A percentile compares a stretch with the other conserved stretches of the same genome.
These are phyloP conservation scores for Cyrtorhinus lividipennis DNA, from an alignment of 1,140 invertebrate genomes.

Conservation along the genomic window DNA sequence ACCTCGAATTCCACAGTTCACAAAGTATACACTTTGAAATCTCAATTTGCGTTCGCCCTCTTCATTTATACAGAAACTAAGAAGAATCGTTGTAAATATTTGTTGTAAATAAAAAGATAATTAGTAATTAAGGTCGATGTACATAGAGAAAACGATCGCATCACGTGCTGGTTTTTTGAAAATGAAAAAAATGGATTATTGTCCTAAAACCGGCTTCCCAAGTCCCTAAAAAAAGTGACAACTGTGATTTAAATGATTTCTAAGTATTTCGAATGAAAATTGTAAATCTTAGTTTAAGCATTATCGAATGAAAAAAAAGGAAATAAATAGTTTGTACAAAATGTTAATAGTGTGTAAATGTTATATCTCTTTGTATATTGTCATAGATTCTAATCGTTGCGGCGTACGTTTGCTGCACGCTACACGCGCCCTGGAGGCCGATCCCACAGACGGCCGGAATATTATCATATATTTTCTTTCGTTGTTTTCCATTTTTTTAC, in stretches of 20 bases:
- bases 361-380: constrained; percentile 21
- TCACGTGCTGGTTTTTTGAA: neutral
- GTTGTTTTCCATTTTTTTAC: constrained; percentile 14
- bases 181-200: no score
- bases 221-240: constrained; percentile 18
- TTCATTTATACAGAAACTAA: neutral
- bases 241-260: constrained; percentile 25
- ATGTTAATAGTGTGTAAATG: constrained; percentile 22
- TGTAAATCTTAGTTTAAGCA: constrained; percentile 22
- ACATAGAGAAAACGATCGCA: constrained; percentile 2
- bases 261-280: constrained; percentile 18
- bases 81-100: neutral
- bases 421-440: no score
- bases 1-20: neutral
- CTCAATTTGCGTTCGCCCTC: no score
- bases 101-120: neutral
- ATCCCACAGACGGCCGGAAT: no score
- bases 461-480: constrained; percentile 12
- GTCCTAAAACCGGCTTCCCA: neutral
- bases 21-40: neutral
- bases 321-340: constrained; percentile 20
- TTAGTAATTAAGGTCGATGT: neutral
- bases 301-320: constrained; percentile 10
- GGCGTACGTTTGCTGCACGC: constrained; percentile 1
- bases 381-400: constrained; percentile 10